Percentiles rank a stretch among this genome's conserved stretches.
phyloP scores from a whole-genome alignment of 2,797 vertebrate species.

The Salmo trutta region DNA sequence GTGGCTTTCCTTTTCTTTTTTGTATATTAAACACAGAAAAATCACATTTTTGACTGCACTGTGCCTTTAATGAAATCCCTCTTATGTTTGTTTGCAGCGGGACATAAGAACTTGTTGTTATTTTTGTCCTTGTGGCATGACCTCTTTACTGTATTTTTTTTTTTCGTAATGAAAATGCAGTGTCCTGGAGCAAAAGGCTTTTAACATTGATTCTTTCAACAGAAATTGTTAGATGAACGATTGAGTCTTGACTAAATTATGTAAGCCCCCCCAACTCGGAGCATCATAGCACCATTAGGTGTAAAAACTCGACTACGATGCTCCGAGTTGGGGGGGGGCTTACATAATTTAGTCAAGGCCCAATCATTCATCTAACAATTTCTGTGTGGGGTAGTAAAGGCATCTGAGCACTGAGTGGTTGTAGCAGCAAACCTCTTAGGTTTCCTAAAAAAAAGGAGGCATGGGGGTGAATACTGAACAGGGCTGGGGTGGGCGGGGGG shows the following conservation, averaged over 20 bases:
- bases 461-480: slow-evolving; percentile 31
- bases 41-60: too few species aligned
- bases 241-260: slow-evolving; percentile 40
- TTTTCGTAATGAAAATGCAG: slow-evolving; percentile 57
- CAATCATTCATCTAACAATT: slow-evolving; percentile 44
- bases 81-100: slow-evolving; percentile 24
- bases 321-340: slow-evolving; percentile 33
- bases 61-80: slow-evolving; percentile 39
- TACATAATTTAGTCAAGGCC: slow-evolving; percentile 47
- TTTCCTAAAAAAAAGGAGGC: background rate
- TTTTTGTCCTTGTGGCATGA: slow-evolving; percentile 74
- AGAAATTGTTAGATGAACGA: slow-evolving; percentile 45
- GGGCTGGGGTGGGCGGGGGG: slow-evolving; percentile 24
- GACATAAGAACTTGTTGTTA: slow-evolving; percentile 49
- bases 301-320: background rate
- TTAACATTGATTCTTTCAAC: slow-evolving; percentile 80
- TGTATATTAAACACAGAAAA: too few species aligned
- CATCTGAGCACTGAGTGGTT: background rate
- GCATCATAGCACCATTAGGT: background rate
- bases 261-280: slow-evolving; percentile 39
- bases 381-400: slow-evolving; percentile 11
- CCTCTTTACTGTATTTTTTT: slow-evolving; percentile 64
- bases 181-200: slow-evolving; percentile 73
- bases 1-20: too few species aligned
- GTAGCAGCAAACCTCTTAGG: background rate